Evolutionary conservation across 2,888 invertebrate species (phyloP), one percentile per base, ranked within the genome.

Genomic region (Oegoconia quadripuncta): DNA sequence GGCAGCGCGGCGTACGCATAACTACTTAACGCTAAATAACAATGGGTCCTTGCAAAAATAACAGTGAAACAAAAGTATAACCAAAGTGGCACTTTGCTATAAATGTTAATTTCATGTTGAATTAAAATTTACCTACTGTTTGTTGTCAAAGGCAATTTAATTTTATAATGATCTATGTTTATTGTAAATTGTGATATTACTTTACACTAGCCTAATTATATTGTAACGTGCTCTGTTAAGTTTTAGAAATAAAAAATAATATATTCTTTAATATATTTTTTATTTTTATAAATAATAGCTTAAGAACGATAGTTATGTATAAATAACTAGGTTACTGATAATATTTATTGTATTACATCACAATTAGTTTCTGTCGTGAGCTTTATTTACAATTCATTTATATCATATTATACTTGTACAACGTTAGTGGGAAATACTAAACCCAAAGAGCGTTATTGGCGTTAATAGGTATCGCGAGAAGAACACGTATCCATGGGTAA

Each of bases 201-300:
- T 56, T 62, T 52, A 50, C 40, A 46, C 20, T 58, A 49, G 50
- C 56, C 48, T 58, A 55, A 58, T 48, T 53, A 55, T 48, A 56
- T 52, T 67, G 56, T 68, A 63, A 64, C 57, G 58, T 59, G 27
- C 41, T 57, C 50, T 62, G 68, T 74, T 74, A 74, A 74, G 71
- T 67, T 74, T 71, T 70, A 71, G 73, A 61, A 65, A 64, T 71
- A 67, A 70, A 72, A 39, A 25, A 37, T 38, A 39, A 16, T 37
- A 42, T 42, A 42, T 42, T 42, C 37, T 42, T 25, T 20, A 27
- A 16, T 22, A 34, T 18, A 39, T 34, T 16, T 15, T 34, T 39
- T 34, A 17, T 32, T 36, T 30, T 35, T 17, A 34, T 25, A 6
- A 9, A 11, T 18, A 13, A 23, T 14, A 33, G n/a, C 11, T n/a